phyloP scores from a whole-genome alignment of 2,113 vertebrate genomes.

The Phylloscopus whistleri region DNA sequence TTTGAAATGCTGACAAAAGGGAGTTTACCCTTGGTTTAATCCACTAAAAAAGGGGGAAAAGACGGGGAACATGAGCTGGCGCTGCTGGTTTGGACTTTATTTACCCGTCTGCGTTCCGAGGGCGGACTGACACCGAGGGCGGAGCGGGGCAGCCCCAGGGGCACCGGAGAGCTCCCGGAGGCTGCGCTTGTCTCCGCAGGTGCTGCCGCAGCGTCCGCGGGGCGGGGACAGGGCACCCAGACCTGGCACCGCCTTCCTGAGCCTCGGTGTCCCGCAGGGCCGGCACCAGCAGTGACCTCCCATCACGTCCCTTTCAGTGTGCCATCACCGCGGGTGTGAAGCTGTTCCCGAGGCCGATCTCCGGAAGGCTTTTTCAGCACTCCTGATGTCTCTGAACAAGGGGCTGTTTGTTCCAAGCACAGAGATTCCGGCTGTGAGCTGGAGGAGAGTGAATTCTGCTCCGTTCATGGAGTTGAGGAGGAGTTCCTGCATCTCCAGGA shows the following conservation, averaged over 20 bases:
- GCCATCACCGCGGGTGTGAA: background rate
- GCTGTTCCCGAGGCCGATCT: background rate
- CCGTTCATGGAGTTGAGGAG: accelerated
- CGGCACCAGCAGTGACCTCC: background rate
- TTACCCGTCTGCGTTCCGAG: background rate
- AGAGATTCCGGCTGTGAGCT: too few species aligned
- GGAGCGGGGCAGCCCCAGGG: background rate
- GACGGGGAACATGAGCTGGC: background rate
- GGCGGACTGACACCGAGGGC: background rate
- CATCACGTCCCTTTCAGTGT: background rate
- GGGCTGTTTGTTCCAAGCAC: too few species aligned
- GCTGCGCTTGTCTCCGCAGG: background rate
- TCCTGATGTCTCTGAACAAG: background rate
- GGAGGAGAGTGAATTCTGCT: too few species aligned
- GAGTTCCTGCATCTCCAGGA: background rate
- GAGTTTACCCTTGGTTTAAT: background rate
- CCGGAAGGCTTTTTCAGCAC: background rate
- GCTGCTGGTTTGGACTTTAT: background rate
- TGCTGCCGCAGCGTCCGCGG: background rate
- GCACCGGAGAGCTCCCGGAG: background rate
- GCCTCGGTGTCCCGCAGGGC: background rate
- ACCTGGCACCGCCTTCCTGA: background rate
- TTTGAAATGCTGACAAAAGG: background rate
- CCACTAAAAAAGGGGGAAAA: background rate
- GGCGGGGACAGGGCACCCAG: too few species aligned